Conservation (phyloP, 2,888 invertebrate genomes). For the Taenaris catops region DNA sequence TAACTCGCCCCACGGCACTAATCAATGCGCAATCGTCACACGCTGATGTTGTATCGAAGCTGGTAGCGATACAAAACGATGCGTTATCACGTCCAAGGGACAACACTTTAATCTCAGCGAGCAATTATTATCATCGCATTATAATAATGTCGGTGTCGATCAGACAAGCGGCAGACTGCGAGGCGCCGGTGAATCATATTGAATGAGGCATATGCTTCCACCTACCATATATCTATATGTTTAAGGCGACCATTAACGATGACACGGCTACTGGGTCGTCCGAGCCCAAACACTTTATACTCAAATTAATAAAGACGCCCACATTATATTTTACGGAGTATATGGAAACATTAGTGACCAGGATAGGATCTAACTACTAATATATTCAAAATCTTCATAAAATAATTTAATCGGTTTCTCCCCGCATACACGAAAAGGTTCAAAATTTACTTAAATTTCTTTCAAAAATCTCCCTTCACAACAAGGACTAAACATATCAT, state of each 20-base stretch:
- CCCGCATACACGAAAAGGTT: too few relatives aligned
- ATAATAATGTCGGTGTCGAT: slow-evolving; percentile 57
- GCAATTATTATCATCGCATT: slow-evolving; percentile 68
- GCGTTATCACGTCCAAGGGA: slow-evolving; percentile 31
- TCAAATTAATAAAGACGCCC: too few relatives aligned
- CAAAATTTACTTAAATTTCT: too few relatives aligned
- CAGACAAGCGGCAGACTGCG: slow-evolving; percentile 68
- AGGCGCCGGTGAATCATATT: slow-evolving; percentile 76
- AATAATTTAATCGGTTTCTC: too few relatives aligned
- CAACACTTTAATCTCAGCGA: slow-evolving; percentile 61
- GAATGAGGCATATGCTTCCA: slow-evolving; percentile 64
- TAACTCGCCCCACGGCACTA: slow-evolving; percentile 15
- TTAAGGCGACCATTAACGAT: slow-evolving; percentile 70
- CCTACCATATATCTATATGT: slow-evolving; percentile 55
- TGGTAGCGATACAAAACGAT: slow-evolving; percentile 1
- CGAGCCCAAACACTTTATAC: too few relatives aligned
- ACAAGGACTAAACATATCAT: too few relatives aligned
- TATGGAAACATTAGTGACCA: too few relatives aligned
- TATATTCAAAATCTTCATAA: too few relatives aligned
- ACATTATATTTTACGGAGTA: too few relatives aligned
- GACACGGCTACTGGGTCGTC: slow-evolving; percentile 44
- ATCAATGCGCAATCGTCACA: slow-evolving; percentile 1
- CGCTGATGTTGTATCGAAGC: not conserved
- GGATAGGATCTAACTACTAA: too few relatives aligned
- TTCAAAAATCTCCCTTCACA: too few relatives aligned